These are phyloP conservation scores for Molorchus minor DNA, from an alignment of 2,888 invertebrate genomes.

Conservation along the genomic window DNA sequence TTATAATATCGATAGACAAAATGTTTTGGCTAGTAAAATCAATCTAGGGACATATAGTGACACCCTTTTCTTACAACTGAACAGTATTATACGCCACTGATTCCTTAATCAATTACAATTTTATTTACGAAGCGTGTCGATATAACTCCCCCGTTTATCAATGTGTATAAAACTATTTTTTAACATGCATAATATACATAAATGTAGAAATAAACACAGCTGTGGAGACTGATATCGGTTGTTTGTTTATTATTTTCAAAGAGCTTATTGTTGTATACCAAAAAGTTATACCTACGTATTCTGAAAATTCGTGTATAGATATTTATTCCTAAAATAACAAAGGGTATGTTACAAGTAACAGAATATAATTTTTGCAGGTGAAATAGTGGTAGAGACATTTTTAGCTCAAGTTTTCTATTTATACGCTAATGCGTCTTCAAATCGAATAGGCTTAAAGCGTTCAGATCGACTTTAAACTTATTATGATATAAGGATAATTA, in stretches of 20 bases:
- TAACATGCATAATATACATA: slow-evolving; percentile 37
- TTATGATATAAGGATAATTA: too few relatives aligned
- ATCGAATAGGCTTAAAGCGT: too few relatives aligned
- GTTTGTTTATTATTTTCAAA: slow-evolving; percentile 36
- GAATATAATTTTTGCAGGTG: too few relatives aligned
- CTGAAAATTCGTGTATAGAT: slow-evolving; percentile 2
- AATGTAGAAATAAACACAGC: slow-evolving; percentile 38
- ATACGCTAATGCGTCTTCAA: too few relatives aligned
- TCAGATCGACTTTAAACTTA: too few relatives aligned
- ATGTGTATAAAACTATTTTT: slow-evolving; percentile 37
- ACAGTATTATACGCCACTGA: slow-evolving; percentile 7
- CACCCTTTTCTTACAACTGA: neutral
- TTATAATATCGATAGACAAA: too few relatives aligned
- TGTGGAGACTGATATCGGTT: slow-evolving; percentile 35
- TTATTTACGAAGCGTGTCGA: slow-evolving; percentile 30
- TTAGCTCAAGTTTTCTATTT: too few relatives aligned
- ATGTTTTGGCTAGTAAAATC: too few relatives aligned
- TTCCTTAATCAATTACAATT: slow-evolving; percentile 11
- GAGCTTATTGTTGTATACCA: slow-evolving; percentile 33
- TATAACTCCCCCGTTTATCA: slow-evolving; percentile 37
- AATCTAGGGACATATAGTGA: too few relatives aligned
- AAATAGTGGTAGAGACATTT: too few relatives aligned
- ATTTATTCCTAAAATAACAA: too few relatives aligned
- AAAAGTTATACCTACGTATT: slow-evolving; percentile 7
- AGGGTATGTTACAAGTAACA: too few relatives aligned